Evolutionary conservation across 2,113 vertebrate genomes (phyloP), one percentile per base, ranked within the genome.

Genomic region (Theropithecus gelada): DNA sequence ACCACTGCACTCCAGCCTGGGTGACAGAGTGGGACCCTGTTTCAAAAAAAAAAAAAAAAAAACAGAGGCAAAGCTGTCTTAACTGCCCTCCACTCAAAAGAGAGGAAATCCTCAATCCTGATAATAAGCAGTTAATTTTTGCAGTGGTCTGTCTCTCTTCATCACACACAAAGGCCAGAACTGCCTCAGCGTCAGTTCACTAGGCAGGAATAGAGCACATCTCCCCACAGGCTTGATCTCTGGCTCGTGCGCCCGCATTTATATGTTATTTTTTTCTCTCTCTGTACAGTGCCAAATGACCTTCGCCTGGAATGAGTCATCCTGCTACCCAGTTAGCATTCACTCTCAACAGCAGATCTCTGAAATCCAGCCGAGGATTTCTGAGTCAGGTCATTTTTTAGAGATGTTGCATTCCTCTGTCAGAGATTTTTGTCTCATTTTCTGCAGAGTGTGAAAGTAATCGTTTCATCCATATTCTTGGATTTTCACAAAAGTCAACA

Each of bases 341-440:
- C 88, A n/a, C 90, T 85, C 93, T 93, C 87, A 96, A 88, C 12
- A 73, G 52, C 43, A 82, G 76, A 94, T 10, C 94, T 89, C 88
- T 97, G 93, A 97, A 95, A 93, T 32, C 43, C 82, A 88, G 96
- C 90, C 8, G 8, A 97, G 95, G 96, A 95, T 68, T 96, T 97
- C 78, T 96, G 97, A 97, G 94, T 97, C 96, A 96, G 88, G 72
- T 85, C 48, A 5, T 90, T 97, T 97, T 96, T 97, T 97, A 95
- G 91, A 50, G 13, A 61, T 95, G 80, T 38, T 81, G 52, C 80
- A 81, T 97, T 96, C 91, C 90, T 95, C 95, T 95, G 92, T 96
- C 95, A 97, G 91, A 97, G 78, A 95, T 94, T 94, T 94, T 85
- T 90, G 55, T 93, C 97, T 93, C 68, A 57, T 82, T 97, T 95